Conservation (phyloP, 1,140 invertebrate genomes). For the Idris sp. region DNA sequence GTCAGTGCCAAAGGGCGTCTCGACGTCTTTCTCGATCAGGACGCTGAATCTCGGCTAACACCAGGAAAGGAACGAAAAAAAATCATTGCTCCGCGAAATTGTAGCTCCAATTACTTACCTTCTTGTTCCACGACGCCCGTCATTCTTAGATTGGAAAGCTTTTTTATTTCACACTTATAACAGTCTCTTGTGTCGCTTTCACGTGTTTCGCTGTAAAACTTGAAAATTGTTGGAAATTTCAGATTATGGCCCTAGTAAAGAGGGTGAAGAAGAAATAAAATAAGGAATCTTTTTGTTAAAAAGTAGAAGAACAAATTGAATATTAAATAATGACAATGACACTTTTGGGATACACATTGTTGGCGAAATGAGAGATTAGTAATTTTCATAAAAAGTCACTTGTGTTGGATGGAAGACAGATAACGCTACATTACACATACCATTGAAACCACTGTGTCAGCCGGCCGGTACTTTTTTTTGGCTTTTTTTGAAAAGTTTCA, state of each 20-base stretch:
- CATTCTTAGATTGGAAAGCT: slow-evolving; percentile 48
- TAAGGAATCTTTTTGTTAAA: too few relatives aligned
- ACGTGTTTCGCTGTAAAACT: too few relatives aligned
- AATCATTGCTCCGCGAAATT: slow-evolving; percentile 54
- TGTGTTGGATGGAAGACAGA: slow-evolving; percentile 38
- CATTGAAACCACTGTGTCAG: slow-evolving; percentile 39
- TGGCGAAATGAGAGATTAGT: slow-evolving; percentile 27
- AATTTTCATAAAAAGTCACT: slow-evolving; percentile 42
- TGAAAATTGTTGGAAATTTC: too few relatives aligned
- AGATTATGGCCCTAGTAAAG: too few relatives aligned
- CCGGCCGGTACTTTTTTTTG: slow-evolving; percentile 36
- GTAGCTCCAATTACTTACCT: slow-evolving; percentile 55
- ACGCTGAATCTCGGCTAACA: slow-evolving; percentile 54
- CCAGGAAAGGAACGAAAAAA: slow-evolving; percentile 40
- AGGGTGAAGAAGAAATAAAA: too few relatives aligned
- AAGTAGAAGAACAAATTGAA: slow-evolving; percentile 32
- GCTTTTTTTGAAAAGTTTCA: too few relatives aligned
- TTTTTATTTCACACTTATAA: slow-evolving; percentile 33
- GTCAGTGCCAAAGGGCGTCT: slow-evolving; percentile 64
- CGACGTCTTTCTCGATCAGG: slow-evolving; percentile 59
- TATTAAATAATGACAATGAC: slow-evolving; percentile 5
- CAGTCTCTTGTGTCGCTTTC: slow-evolving; percentile 4
- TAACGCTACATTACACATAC: slow-evolving; percentile 43
- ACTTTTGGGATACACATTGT: slow-evolving; percentile 3
- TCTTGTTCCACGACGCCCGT: slow-evolving; percentile 35